Base-by-base conservation (phyloP, 1,140 invertebrate genomes). In the Drosophila pseudoobscura region DNA sequence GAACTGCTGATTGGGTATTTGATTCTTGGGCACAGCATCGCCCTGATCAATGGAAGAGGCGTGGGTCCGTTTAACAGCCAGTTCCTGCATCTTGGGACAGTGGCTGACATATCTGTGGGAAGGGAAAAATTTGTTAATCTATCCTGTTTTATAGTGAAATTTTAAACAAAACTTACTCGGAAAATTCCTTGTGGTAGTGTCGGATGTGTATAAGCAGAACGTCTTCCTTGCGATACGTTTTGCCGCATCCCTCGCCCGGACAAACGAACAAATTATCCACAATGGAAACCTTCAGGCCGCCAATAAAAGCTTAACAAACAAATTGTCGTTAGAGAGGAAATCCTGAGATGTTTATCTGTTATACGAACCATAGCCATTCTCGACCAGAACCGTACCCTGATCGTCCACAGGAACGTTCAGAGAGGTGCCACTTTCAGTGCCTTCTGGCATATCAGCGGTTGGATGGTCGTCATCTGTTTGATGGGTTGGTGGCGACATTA, bases 201-300 rank as follows among this genome's bases (percentile, higher is more conserved):
- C 97, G 97, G n/a, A 97, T 95, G 79, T 98, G 97, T 94, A 97
- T 97, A 91, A 96, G 94, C 2, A 98, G 92, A 26, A 98, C 93
- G 76, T 96, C 97, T 80, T 98, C 96, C 89, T 97, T 98, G 17
- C 97, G 93, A 90, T 98, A 98, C 65, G 95, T 96, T 92, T 98
- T 98, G 11, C 93, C 94, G 89, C 97, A 98, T 5, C 94, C 95
- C 57, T 96, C 94, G 56, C 96, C 95, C 0, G 96, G 96, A 92
- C 97, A 99, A 24, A 95, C 94, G 46, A 95, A 94, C 8, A 94
- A 92, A 76, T 95, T 95, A 41, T 96, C 94, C 52, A 95, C 94
- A 60, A 95, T 94, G 91, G 95, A 94, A 2, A 95, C 94, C 83
- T 95, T 94, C 11, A 95, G 74, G 9, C 94, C 94, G 13, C 95